These are phyloP conservation scores for Allacma fusca DNA, from an alignment of 2,888 invertebrate genomes.

Conservation along the genomic window DNA sequence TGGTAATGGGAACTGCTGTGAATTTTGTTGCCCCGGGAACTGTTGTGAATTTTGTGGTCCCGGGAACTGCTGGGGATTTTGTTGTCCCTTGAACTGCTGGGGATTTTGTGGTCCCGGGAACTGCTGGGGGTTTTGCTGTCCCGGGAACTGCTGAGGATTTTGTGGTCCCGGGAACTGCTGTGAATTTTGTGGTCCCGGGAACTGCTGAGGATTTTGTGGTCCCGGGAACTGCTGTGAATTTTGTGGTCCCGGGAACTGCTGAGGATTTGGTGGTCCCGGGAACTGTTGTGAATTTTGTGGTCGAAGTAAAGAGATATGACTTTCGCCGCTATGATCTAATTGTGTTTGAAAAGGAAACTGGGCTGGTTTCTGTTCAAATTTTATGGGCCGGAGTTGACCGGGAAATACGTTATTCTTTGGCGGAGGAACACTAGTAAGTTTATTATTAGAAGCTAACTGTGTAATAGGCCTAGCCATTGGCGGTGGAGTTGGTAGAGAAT, in stretches of 20 bases:
- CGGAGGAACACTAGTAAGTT: background rate
- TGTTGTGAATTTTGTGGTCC: background rate
- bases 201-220: background rate
- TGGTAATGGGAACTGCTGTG: too few species aligned
- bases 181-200: background rate
- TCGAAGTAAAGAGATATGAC: background rate
- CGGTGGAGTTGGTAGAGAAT: conserved; percentile 43
- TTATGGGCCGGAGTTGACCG: background rate
- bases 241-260: background rate
- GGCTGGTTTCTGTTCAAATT: background rate
- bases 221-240: background rate
- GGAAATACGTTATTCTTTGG: background rate
- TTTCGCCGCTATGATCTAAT: background rate
- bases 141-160: background rate
- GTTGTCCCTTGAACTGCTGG: background rate
- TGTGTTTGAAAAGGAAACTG: background rate
- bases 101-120: background rate
- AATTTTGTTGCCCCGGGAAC: background rate
- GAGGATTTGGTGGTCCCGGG: background rate
- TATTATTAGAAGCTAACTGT: background rate
- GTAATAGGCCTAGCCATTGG: conserved; percentile 30
- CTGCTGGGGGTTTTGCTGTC: too few species aligned
- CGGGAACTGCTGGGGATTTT: too few species aligned
- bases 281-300: background rate
- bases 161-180: too few species aligned